phyloP scores from a whole-genome alignment of 1,140 invertebrate genomes.

The Asbolus verrucosus region DNA sequence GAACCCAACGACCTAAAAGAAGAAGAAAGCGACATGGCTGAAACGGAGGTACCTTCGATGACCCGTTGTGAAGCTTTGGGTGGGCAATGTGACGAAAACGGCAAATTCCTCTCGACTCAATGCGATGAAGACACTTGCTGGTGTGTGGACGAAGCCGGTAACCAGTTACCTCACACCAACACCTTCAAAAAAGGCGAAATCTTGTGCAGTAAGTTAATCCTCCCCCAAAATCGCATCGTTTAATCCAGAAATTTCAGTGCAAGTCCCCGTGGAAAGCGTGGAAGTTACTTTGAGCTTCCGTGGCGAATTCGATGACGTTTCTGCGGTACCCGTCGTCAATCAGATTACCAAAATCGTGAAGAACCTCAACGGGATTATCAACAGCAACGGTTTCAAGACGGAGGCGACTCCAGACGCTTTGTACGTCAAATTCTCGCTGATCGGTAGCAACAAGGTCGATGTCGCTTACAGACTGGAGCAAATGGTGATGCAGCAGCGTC shows the following conservation, averaged over 20 bases:
- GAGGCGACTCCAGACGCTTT: constrained; percentile 70
- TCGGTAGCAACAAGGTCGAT: constrained; percentile 75
- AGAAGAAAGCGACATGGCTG: constrained; percentile 52
- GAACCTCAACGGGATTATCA: constrained; percentile 69
- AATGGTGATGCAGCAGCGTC: constrained; percentile 71
- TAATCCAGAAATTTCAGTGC: constrained; percentile 64
- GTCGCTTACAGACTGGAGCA: constrained; percentile 75
- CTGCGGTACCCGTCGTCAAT: constrained; percentile 64
- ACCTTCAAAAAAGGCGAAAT: constrained; percentile 74
- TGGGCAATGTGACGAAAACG: constrained; percentile 73
- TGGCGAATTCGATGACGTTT: constrained; percentile 68
- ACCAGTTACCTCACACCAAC: constrained; percentile 75
- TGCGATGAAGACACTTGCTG: constrained; percentile 81
- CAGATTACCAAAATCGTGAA: constrained; percentile 69
- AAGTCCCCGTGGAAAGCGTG: constrained; percentile 72
- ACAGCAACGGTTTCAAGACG: constrained; percentile 69
- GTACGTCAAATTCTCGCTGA: constrained; percentile 71
- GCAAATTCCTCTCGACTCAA: constrained; percentile 80
- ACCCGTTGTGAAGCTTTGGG: constrained; percentile 75
- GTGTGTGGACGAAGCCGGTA: constrained; percentile 89
- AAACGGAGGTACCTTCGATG: constrained; percentile 61
- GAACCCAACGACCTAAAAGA: constrained; percentile 52
- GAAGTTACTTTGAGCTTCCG: constrained; percentile 74
- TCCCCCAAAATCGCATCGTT: not conserved
- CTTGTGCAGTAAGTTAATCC: constrained; percentile 69